Base-by-base conservation (phyloP, 2,113 vertebrate species). In the Melozone crissalis region DNA sequence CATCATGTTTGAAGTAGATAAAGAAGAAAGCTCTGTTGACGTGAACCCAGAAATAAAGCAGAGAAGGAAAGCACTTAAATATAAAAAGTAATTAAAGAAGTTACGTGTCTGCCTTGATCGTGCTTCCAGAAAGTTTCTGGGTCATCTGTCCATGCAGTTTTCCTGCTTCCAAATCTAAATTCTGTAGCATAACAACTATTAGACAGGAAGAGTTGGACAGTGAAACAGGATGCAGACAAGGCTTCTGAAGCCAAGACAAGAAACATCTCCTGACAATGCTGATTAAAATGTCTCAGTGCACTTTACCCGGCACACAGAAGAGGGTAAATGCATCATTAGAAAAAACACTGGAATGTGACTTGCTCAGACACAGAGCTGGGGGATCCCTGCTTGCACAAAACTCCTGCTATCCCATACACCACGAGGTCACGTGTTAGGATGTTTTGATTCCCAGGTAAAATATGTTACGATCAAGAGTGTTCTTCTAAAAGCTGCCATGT, bases 11-110 rank as follows among this genome's bases (percentile, higher is more conserved):
- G 59, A 93, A 85, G 62, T 4, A 83, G 62, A 52, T 79, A 92
- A 88, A 88, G 69, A 92, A 77, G 75, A 94, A 83, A 94, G 63
- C 65, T 86, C 69, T 93, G 94, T 86, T 95, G 83, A 83, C 3
- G 19, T 84, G 72, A 88, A 93, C 41, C 23, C 59, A 92, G 83
- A 96, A 94, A 90, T 86, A 93, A 94, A 95, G 61, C 86, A 94
- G 73, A 90, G 39, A 30, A 89, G 52, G 69, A 91, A 96, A 89
- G 57, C 43, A 71, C 27, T 92, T 86, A 81, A 93, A 93, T 74
- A 71, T 44, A 90, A 93, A 93, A 90, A 90, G 55, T 75, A 84
- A 95, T 91, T 68, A 74, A 81, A 95, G 84, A 77, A 94, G 35
- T 92, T 88, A 35, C 8, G 5, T 44, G 57, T 63, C 68, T 92